Evolutionary conservation across 1,140 invertebrate species (phyloP).

Genomic region (Drosophila elegans): DNA sequence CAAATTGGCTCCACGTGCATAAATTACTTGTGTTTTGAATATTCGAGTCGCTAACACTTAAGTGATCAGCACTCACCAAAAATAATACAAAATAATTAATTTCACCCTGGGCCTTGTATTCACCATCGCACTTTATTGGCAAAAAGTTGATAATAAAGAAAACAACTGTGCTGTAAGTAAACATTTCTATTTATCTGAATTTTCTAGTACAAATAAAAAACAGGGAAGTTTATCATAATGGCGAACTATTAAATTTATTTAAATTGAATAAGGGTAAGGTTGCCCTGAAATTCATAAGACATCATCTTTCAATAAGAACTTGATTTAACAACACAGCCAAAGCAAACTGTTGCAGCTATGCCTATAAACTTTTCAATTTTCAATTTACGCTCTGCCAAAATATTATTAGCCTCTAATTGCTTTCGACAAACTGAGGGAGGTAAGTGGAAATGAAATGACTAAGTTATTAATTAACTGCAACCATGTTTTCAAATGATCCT

Average conservation of each 20-base stretch:
- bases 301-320: no score
- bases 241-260: no score
- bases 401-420: not conserved
- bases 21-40: constrained; percentile 7
- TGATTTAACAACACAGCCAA: not conserved
- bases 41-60: constrained; percentile 7
- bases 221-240: no score
- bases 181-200: no score
- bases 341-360: not conserved
- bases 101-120: not conserved
- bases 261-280: no score
- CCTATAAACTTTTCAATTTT: constrained; percentile 5
- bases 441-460: not conserved
- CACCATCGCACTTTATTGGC: no score
- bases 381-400: not conserved
- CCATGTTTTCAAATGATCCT: not conserved
- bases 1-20: constrained; percentile 18
- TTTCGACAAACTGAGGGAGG: not conserved
- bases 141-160: no score
- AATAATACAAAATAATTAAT: not conserved
- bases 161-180: no score
- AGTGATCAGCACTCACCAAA: constrained; percentile 15
- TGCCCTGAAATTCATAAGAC: no score
- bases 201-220: no score
- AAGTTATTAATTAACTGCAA: not conserved